A percentile compares a stretch with the other conserved stretches of the same genome.
These are phyloP conservation scores for Trachurus trachurus DNA, from an alignment of 2,797 vertebrate species.

Conservation along the genomic window DNA sequence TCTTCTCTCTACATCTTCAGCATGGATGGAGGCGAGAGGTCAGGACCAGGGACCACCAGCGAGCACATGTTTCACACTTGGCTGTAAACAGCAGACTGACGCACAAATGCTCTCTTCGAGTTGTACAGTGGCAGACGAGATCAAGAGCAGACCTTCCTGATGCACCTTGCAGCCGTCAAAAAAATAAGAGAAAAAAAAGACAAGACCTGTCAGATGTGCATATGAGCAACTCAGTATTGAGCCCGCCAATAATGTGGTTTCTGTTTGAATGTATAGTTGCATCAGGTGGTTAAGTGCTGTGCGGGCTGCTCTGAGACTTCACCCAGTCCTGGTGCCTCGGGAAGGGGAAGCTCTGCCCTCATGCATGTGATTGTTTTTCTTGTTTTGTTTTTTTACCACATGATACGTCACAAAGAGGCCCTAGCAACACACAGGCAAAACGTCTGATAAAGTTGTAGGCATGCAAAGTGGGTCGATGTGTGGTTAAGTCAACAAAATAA, in stretches of 20 bases:
- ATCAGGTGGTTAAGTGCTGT: background rate
- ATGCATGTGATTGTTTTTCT: background rate
- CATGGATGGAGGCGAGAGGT: constrained; percentile 7
- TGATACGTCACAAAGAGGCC: background rate
- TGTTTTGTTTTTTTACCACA: constrained; percentile 20
- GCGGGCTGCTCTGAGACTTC: background rate
- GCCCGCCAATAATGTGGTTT: constrained; percentile 10
- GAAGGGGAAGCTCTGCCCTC: constrained; percentile 59
- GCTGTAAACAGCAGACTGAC: constrained; percentile 31
- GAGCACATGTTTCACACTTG: constrained; percentile 22
- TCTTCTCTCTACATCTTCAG: constrained; percentile 10
- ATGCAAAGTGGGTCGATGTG: background rate
- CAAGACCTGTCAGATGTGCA: background rate
- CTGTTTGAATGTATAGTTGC: background rate
- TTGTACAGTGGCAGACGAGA: background rate
- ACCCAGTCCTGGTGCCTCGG: background rate
- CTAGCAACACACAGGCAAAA: background rate
- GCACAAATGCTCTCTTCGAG: background rate
- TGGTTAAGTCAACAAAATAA: background rate
- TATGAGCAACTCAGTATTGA: background rate
- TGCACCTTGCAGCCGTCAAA: background rate
- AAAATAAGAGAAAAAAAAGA: background rate
- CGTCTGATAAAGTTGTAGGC: background rate
- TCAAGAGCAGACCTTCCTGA: constrained; percentile 2
- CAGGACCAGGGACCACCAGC: background rate